These are phyloP conservation scores for Mormyrus iriodes DNA, from an alignment of 2,113 vertebrate species.

Conservation along the genomic window DNA sequence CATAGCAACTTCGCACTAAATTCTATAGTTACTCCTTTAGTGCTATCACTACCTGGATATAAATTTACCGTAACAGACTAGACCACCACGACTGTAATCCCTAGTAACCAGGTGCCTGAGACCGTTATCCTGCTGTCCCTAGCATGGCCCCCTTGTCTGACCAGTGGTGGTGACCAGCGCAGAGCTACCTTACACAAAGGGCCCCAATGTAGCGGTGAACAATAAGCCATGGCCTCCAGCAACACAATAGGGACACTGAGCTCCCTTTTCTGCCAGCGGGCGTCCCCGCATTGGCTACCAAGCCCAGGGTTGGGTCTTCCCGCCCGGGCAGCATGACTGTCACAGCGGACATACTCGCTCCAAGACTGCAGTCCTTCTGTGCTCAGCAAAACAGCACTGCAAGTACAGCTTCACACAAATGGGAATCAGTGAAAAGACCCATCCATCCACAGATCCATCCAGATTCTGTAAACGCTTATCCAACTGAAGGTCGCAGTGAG, in stretches of 20 bases:
- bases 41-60: too few relatives aligned
- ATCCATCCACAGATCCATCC: neutral
- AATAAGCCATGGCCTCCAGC: neutral
- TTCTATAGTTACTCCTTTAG: neutral
- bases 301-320: neutral
- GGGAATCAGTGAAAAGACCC: neutral
- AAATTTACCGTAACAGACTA: neutral
- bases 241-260: slow-evolving; percentile 14
- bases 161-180: neutral
- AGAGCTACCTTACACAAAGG: neutral
- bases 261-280: neutral
- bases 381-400: neutral
- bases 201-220: slow-evolving; percentile 11
- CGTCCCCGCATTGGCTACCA: neutral
- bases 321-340: neutral
- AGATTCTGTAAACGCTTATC: neutral
- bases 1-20: neutral
- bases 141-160: neutral
- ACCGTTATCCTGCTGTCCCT: neutral
- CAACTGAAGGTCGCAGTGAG: neutral
- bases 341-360: neutral
- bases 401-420: neutral
- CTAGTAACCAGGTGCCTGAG: neutral
- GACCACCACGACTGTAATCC: neutral
- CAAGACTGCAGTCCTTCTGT: neutral